Evolutionary conservation across 2,113 vertebrate genomes (phyloP).

Genomic region (Corythornis cristatus): DNA sequence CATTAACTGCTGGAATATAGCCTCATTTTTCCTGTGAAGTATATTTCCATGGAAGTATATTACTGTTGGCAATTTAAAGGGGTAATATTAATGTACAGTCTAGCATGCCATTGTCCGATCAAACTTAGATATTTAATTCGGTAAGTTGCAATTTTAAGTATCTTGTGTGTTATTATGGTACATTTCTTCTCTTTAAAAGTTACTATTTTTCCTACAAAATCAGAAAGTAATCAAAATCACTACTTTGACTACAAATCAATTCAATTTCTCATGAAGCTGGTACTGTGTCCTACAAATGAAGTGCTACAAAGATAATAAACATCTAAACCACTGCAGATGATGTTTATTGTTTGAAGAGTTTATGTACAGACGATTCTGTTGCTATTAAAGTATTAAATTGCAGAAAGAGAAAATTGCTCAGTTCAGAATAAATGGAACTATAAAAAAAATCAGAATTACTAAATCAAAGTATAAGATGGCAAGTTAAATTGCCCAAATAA

Average conservation of each 20-base stretch:
- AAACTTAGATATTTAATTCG: not conserved
- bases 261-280: not conserved
- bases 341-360: not conserved
- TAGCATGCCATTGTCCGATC: not conserved
- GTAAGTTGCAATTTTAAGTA: not conserved
- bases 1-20: not conserved
- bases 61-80: not conserved
- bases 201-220: not conserved
- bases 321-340: not conserved
- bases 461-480: not conserved
- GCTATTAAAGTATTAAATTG: not conserved
- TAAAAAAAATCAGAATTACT: not conserved
- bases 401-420: not conserved
- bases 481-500: slow-evolving; percentile 26
- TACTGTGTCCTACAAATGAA: not conserved
- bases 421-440: not conserved
- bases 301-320: not conserved
- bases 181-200: not conserved
- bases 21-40: slow-evolving; percentile 2
- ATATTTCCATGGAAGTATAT: not conserved
- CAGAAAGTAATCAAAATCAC: not conserved
- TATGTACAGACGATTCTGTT: not conserved
- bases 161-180: not conserved
- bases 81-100: not conserved
- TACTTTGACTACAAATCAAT: not conserved